phyloP scores from a whole-genome alignment of 23 tunicate genomes.

The Trididemnum miniatum region DNA sequence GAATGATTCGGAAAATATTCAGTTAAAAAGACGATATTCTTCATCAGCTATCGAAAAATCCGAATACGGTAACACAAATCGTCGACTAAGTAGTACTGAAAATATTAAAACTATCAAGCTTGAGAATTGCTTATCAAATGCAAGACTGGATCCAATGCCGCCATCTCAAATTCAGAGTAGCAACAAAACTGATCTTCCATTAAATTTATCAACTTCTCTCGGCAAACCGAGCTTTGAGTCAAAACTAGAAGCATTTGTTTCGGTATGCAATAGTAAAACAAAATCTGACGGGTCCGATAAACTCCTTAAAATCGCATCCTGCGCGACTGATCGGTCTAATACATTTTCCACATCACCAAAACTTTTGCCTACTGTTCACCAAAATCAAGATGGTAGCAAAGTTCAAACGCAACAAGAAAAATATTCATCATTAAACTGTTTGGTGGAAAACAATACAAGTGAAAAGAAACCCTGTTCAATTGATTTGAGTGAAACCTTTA shows the following conservation, averaged over 20 bases:
- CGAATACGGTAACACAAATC: background rate
- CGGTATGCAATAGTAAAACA: background rate
- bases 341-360: background rate
- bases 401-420: background rate
- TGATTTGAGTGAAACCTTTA: constrained; percentile 54
- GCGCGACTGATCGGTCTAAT: background rate
- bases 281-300: background rate
- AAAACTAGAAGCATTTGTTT: background rate
- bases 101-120: background rate
- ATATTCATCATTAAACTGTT: background rate
- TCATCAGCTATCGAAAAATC: background rate
- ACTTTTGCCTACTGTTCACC: background rate
- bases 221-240: constrained; percentile 19
- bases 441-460: constrained; percentile 46
- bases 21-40: background rate
- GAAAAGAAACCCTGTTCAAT: constrained; percentile 79
- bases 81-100: background rate
- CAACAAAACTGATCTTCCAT: constrained; percentile 41
- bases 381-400: background rate
- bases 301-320: too few relatives aligned
- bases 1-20: background rate
- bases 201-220: constrained; percentile 71
- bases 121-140: background rate
- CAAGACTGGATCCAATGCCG: background rate
- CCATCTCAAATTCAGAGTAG: background rate